A percentile compares a stretch with the other conserved stretches of the same genome.
Conservation (phyloP, 2,888 invertebrate species). For the Reticulitermes lucifugus region DNA sequence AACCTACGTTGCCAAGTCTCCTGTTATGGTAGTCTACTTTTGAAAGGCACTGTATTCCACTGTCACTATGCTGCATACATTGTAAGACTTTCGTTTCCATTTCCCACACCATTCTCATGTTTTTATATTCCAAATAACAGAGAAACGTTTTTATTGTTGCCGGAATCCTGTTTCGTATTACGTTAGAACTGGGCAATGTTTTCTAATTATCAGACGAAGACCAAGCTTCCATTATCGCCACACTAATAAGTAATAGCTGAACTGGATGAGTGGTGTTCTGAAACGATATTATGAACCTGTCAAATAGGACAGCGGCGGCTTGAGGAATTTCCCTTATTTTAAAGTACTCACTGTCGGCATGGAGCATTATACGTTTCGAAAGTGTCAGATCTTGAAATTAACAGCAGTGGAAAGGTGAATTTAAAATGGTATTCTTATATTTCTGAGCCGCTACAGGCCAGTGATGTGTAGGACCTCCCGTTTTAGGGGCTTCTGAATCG, state of each 20-base stretch:
- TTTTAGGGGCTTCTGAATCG: too few species aligned
- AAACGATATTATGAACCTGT: constrained; percentile 48
- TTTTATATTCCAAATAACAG: constrained; percentile 36
- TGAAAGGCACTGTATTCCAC: background rate
- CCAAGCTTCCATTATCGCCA: constrained; percentile 43
- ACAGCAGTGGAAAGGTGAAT: too few species aligned
- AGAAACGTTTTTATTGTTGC: constrained; percentile 31
- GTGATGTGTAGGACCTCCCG: too few species aligned
- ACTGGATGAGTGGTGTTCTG: constrained; percentile 44
- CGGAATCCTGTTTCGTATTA: constrained; percentile 32
- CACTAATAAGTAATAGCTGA: constrained; percentile 50
- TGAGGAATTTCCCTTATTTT: too few species aligned
- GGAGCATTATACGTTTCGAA: too few species aligned
- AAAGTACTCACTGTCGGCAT: too few species aligned
- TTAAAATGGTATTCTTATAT: too few species aligned
- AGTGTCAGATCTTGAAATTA: too few species aligned
- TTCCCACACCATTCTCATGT: constrained; percentile 24
- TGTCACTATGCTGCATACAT: background rate
- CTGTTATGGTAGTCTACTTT: background rate
- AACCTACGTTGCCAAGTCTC: too few species aligned
- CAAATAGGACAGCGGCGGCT: constrained; percentile 39
- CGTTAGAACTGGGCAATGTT: constrained; percentile 42
- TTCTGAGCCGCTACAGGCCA: too few species aligned
- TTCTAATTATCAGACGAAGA: constrained; percentile 47
- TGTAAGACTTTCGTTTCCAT: constrained; percentile 30